Base-by-base conservation (phyloP, 2,113 vertebrate genomes). In the Cromileptes altivelis region DNA sequence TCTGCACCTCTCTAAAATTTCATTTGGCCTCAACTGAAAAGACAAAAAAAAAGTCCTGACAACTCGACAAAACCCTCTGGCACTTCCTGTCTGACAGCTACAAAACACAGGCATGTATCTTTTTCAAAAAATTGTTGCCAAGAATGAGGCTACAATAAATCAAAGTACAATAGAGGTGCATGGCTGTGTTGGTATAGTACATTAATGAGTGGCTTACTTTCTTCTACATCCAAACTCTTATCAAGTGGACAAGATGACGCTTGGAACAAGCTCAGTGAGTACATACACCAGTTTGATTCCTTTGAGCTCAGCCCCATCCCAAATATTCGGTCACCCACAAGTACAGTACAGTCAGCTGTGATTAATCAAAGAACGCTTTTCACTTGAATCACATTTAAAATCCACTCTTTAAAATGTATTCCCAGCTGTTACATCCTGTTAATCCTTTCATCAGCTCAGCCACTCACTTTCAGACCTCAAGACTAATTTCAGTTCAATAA, bases 141-240 rank as follows among this genome's bases (percentile, higher is more conserved):
- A 65, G 75, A 53, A 71, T 17, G 30, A 69, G 56, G 62, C 55
- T 42, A 52, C 71, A 84, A 23, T 69, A 61, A 82, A 79, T 62
- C 30, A 62, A 49, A 61, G 25, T 17, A 50, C 49, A 0, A 71
- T 13, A 30, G 19, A 42, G 49, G 33, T 25, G n/a, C 27, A 52
- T 23, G 10, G 12, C 55, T 58, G 71, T 72, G 74, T 57, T 71
- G 75, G 55, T 40, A 60, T 25, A 77, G 14, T 68, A 70, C 62
- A 82, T 63, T 1, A 37, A 15, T 67, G 60, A 60, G 23, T 84
- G 37, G 47, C 27, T 71, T 64, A 1, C 8, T 37, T 45, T 57
- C 73, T 50, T 72, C 6, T 21, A 42, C 42, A 57, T 61, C 27
- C 37, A 75, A 63, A 47, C 30, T 50, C 18, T 60, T 71, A 52